Conservation (phyloP, 2,888 invertebrate species). For the Stenurella melanura region DNA sequence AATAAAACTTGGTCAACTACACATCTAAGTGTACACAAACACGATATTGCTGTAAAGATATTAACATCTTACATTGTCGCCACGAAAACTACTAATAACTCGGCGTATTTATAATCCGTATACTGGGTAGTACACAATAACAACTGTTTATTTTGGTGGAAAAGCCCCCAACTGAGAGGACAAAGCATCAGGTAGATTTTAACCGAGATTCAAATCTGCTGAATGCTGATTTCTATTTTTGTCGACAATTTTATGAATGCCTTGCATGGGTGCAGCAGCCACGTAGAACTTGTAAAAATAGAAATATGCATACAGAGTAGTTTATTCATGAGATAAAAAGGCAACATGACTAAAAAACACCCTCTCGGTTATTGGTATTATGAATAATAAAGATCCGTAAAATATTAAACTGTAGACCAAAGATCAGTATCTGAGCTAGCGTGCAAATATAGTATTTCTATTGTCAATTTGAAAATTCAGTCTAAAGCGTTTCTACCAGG, state of each 20-base stretch:
- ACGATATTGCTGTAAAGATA: not conserved
- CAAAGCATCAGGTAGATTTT: conserved; percentile 7
- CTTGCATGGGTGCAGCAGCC: not conserved
- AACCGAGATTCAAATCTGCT: not conserved
- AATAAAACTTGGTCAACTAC: not conserved
- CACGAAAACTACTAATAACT: conserved; percentile 6
- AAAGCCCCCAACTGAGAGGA: conserved; percentile 1
- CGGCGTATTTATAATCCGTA: not conserved
- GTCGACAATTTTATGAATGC: not conserved
- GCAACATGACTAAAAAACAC: too few species aligned
- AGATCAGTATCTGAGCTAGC: too few species aligned
- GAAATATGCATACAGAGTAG: not conserved
- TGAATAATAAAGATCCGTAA: too few species aligned
- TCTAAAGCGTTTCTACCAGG: too few species aligned
- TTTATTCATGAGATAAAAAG: not conserved
- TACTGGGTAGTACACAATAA: not conserved
- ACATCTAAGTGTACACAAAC: not conserved
- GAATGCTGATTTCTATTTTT: not conserved
- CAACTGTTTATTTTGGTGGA: conserved; percentile 7
- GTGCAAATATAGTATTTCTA: too few species aligned
- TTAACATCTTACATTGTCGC: not conserved
- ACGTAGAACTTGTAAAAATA: not conserved
- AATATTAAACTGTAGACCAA: too few species aligned
- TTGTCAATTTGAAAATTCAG: too few species aligned
- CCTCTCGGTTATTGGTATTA: too few species aligned